Base-by-base conservation (phyloP, 2,888 invertebrate species). In the Gymnoscelis rufifasciata region DNA sequence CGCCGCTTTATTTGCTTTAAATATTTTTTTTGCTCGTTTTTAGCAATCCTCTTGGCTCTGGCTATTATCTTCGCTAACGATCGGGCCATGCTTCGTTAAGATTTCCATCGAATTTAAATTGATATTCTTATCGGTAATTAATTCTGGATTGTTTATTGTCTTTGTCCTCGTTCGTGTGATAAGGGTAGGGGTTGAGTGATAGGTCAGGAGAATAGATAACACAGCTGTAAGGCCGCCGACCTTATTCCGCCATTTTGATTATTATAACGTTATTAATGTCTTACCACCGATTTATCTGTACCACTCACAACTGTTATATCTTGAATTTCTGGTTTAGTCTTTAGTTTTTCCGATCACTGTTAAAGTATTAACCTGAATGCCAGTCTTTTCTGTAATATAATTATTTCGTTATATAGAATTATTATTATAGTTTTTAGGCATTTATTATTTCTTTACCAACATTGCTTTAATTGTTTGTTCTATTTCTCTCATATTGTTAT, bases 1-100 rank as follows among this genome's bases (percentile, higher is more conserved):
- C 68, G 79, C 74, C 73, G 74, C 68, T 78, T 87, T 86, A 83
- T 88, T 88, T 87, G 83, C 74, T 86, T 84, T 86, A 78, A 74
- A 78, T 74, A 77, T 72, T 77, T 73, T n/a, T 82, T 83, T 87
- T 88, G 80, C 77, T 84, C 76, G 60, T 71, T 83, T 88, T 87
- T 83, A 80, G 83, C 81, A 84, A 81, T 78, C 74, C 66, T 59
- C 50, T 44, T 27, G 27, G 44, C 40, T 43, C 19, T 51, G 68
- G 66, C 78, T 74, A 83, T 84, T 87, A 87, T 86, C 86, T 76
- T 62, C 59, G 73, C 67, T 79, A 84, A 83, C 83, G 81, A 86
- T 88, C 86, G 71, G 67, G 60, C 66, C 71, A 62, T 62, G 72
- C 78, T 79, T 80, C 81, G 79, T 83, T 82, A 82, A 80, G 75